Conservation (phyloP, 2,888 invertebrate genomes). For the Creontiades dilutus region DNA sequence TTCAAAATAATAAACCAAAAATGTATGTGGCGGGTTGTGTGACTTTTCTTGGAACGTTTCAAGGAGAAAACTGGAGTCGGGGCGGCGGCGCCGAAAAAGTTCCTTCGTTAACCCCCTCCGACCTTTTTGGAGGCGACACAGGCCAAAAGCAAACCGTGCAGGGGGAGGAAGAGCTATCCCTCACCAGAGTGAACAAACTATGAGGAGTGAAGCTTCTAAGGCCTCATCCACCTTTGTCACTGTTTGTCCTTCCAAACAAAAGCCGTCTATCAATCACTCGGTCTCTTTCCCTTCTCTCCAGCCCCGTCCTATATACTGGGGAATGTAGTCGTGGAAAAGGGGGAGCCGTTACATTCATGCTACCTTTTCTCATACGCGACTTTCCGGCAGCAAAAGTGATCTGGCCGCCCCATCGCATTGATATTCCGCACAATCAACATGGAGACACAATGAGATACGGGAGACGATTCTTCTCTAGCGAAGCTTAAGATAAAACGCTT, state of each 20-base stretch:
- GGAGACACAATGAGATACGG: background rate
- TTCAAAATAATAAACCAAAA: too few relatives aligned
- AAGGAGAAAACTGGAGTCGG: background rate
- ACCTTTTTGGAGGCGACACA: conserved; percentile 4
- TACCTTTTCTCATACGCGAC: conserved; percentile 16
- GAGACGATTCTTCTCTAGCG: background rate
- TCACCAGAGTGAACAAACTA: conserved; percentile 57
- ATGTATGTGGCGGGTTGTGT: too few relatives aligned
- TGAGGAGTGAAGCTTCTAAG: conserved; percentile 56
- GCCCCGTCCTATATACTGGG: background rate
- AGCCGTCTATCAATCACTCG: conserved; percentile 59
- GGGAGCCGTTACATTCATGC: conserved; percentile 5
- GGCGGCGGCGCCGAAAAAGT: conserved; percentile 28
- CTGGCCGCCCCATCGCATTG: background rate
- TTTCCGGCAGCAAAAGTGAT: background rate
- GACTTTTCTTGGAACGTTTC: background rate
- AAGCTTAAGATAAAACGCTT: too few relatives aligned
- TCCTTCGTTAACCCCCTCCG: conserved; percentile 2
- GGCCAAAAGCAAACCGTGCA: conserved; percentile 6
- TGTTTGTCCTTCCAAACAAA: conserved; percentile 60
- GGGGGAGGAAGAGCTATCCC: conserved; percentile 42
- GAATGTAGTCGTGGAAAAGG: background rate
- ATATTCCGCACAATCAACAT: conserved; percentile 14
- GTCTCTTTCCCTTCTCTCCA: conserved; percentile 3
- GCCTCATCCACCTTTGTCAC: conserved; percentile 63